Conservation (phyloP, 2,888 invertebrate genomes). For the Salticus scenicus region DNA sequence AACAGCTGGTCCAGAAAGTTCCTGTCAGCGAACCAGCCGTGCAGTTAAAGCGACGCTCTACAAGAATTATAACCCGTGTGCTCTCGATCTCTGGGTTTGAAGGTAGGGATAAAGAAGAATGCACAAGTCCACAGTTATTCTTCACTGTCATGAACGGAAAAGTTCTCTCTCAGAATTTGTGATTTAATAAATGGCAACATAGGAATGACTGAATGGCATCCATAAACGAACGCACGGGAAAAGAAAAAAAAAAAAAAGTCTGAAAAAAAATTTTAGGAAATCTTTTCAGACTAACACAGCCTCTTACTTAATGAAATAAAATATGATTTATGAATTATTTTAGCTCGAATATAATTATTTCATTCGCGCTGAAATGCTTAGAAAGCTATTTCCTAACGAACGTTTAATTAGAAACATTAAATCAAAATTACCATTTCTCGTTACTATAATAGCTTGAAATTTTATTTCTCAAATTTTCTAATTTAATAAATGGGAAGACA, state of each 20-base stretch:
- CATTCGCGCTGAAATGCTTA: too few relatives aligned
- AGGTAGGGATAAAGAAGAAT: constrained; percentile 60
- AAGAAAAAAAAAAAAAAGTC: too few relatives aligned
- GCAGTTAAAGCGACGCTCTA: constrained; percentile 49
- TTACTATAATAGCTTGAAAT: constrained; percentile 52
- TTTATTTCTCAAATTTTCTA: neutral
- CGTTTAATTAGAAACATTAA: too few relatives aligned
- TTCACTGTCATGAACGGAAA: constrained; percentile 58
- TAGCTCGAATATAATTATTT: too few relatives aligned
- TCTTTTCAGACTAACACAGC: too few relatives aligned
- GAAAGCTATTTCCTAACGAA: too few relatives aligned
- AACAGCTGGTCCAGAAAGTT: constrained; percentile 62
- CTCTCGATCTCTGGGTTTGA: constrained; percentile 48
- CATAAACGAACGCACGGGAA: too few relatives aligned
- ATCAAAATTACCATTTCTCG: constrained; percentile 45
- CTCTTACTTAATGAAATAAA: too few relatives aligned
- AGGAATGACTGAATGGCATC: neutral
- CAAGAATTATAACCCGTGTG: constrained; percentile 56
- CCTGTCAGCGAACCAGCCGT: constrained; percentile 65
- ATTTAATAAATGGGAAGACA: constrained; percentile 39
- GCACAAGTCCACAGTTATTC: constrained; percentile 50
- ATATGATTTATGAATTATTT: too few relatives aligned
- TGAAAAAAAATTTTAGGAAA: too few relatives aligned
- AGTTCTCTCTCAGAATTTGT: constrained; percentile 12
- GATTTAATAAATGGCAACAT: constrained; percentile 41